Evolutionary conservation across 2,888 invertebrate species (phyloP).

Genomic region (Netelia virgata): DNA sequence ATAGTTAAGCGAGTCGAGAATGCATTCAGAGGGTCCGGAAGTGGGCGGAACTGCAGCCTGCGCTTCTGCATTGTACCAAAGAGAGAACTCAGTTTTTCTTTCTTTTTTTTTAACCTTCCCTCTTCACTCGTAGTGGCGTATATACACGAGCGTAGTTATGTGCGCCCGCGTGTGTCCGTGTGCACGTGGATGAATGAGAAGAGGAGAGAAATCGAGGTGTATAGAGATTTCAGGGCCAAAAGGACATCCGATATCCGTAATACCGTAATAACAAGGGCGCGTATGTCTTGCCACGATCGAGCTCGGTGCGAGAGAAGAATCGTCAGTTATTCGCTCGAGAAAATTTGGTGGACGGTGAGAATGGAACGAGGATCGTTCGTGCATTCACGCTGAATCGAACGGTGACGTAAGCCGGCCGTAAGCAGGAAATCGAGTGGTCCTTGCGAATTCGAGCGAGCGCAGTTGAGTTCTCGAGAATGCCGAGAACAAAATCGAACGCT

Average conservation of each 20-base stretch:
- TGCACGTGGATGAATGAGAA: slow-evolving; percentile 61
- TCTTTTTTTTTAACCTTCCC: slow-evolving; percentile 71
- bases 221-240: slow-evolving; percentile 75
- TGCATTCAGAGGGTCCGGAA: slow-evolving; percentile 83
- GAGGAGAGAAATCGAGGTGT: slow-evolving; percentile 71
- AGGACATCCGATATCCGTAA: slow-evolving; percentile 85
- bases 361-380: slow-evolving; percentile 72
- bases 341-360: slow-evolving; percentile 47
- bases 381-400: slow-evolving; percentile 69
- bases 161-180: neutral
- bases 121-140: slow-evolving; percentile 68
- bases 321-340: slow-evolving; percentile 64
- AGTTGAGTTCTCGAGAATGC: slow-evolving; percentile 38
- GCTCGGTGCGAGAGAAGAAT: slow-evolving; percentile 64
- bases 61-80: slow-evolving; percentile 80
- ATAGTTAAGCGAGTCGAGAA: slow-evolving; percentile 83
- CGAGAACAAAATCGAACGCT: slow-evolving; percentile 4
- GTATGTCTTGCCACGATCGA: slow-evolving; percentile 40
- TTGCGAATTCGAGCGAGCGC: slow-evolving; percentile 69
- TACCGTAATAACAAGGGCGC: slow-evolving; percentile 82
- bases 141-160: slow-evolving; percentile 30
- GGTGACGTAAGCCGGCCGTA: slow-evolving; percentile 75
- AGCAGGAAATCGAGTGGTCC: slow-evolving; percentile 79
- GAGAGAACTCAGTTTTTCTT: slow-evolving; percentile 76
- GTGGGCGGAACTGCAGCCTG: slow-evolving; percentile 84